Base-by-base conservation (phyloP, 1,140 invertebrate species). In the Mycetomoellerius zeteki region DNA sequence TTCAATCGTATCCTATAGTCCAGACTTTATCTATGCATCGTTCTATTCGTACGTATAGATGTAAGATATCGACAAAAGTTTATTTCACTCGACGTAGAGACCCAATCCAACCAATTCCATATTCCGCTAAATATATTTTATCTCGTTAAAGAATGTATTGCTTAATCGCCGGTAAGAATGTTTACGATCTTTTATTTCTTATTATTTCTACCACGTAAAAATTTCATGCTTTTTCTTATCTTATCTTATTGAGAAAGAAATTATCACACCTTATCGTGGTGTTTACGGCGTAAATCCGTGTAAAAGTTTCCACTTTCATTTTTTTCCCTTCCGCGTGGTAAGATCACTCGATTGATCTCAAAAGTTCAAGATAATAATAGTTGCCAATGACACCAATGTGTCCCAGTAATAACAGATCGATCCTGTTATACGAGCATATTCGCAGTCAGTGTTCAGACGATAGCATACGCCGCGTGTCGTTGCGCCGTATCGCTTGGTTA, bases 351-450 rank as follows among this genome's bases (percentile, higher is more conserved):
- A 58, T 21, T 33, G 24, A 21, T 30, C 62, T 21, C 30, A 2
- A 21, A 47, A 37, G 27, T 33, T 64, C 37, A n/a, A 69, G 77
- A 81, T 81, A 81, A 69, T 69, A 73, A 82, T 82, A 82, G 33
- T 73, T 73, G 69, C 37, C 80, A 84, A 54, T 84, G 69, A 84
- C 80, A 84, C 14, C 52, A 24, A 73, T 19, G 19, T 71, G 77
- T 8, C 24, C 56, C 19, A 62, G 27, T 84, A 75, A 75, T 73
- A 84, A 75, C 37, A 75, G 58, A 84, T 84, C 80, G 67, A 75
- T 21, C 27, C 4, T 43, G n/a, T n/a, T 60, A 75, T 84, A 75
- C 30, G 19, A 24, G 27, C 43, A 84, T 47, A 19, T 84, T 84
- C 67, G 16, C 47, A 73, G 67, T 71, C 21, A 52, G 33, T 12